Base-by-base conservation (phyloP, 2,113 vertebrate genomes). In the Cephalopterus ornatus region DNA sequence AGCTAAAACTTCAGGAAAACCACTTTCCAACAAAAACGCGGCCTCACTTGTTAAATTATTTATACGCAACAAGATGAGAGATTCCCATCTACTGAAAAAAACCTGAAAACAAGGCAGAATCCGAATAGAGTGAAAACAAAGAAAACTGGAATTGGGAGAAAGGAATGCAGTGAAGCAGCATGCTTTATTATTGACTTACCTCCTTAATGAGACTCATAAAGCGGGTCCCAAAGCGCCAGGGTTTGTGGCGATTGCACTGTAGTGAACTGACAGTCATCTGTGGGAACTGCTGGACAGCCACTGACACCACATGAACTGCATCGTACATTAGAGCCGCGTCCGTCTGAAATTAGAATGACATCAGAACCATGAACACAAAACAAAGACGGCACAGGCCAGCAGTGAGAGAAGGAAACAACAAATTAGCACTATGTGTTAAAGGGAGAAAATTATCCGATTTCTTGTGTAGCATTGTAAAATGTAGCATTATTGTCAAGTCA, bases 181-280 rank as follows among this genome's bases (percentile, higher is more conserved):
- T 16, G 14, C 20, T 68, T 75, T 39, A 8, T 53, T 61, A 44
- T 32, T 21, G 44, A 53, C 95, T 63, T 98, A 99, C 99, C 98
- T 99, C 99, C 98, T 99, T 99, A 97, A 99, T 99, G 87, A 99
- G 98, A 47, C 98, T 99, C 98, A 99, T 99, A 93, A 99, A 99
- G 74, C 99, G 99, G 66, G 99, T 99, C 85, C 99, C 99, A 24
- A 99, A 99, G 91, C 99, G 99, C 99, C 99, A 99, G 0, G 99
- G 99, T 71, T 99, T 99, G 98, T 99, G 99, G 27, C 99, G 98
- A 97, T 99, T 99, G 97, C 99, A 99, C 97, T 99, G 99, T 33
- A 99, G 98, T 1, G 99, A 99, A 39, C 99, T 99, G 97, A 99
- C 99, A 9, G 99, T 99, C 98, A 99, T 99, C 98, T 99, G 99